Conservation (phyloP, 2,888 invertebrate genomes). For the Himalopsyche kuldschensis region DNA sequence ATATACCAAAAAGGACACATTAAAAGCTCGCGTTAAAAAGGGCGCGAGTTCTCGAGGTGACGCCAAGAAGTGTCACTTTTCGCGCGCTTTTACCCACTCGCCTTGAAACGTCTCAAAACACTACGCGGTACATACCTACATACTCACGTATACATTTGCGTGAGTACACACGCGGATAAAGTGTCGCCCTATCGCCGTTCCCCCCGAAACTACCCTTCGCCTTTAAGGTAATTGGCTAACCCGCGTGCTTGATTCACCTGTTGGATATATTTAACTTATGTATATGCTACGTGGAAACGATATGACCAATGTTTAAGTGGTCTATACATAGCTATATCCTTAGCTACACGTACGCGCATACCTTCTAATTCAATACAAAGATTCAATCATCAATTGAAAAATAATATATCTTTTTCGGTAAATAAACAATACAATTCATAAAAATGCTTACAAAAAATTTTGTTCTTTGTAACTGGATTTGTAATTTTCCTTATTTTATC, state of each 20-base stretch:
- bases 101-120: not conserved
- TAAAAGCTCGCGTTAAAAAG: not conserved
- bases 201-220: not conserved
- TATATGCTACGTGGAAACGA: not conserved
- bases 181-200: not conserved
- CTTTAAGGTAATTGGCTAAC: not conserved
- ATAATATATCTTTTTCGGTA: no score
- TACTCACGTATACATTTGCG: not conserved
- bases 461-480: no score
- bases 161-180: not conserved
- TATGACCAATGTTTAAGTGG: no score
- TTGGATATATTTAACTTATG: not conserved
- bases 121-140: not conserved
- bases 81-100: not conserved
- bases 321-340: no score
- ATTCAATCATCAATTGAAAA: no score
- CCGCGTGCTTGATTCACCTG: not conserved
- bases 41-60: not conserved
- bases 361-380: no score
- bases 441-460: no score
- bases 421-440: no score
- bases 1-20: not conserved
- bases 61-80: not conserved
- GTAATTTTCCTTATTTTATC: no score
- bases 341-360: no score